phyloP scores from a whole-genome alignment of 2,797 vertebrate species.

The Pagetopsis macropterus region DNA sequence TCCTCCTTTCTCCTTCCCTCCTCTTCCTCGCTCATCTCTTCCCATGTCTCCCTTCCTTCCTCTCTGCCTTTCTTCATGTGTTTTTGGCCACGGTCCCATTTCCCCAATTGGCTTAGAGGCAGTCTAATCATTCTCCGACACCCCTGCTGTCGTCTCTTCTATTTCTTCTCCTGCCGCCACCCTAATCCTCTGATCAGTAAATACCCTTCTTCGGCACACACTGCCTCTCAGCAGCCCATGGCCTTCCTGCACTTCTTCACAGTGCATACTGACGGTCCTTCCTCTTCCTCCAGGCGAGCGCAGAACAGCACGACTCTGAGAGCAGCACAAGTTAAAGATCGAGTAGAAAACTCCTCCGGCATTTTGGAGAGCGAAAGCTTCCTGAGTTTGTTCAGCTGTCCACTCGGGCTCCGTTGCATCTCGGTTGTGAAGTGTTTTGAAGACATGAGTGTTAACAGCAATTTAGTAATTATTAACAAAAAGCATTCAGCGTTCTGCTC shows the following conservation, averaged over 20 bases:
- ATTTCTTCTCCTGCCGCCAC: slow-evolving; percentile 61
- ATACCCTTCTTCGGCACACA: slow-evolving; percentile 66
- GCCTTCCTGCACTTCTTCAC: slow-evolving; percentile 43
- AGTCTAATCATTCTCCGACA: slow-evolving; percentile 80
- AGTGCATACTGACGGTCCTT: slow-evolving; percentile 48
- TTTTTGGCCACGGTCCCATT: slow-evolving; percentile 74
- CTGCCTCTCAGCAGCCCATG: slow-evolving; percentile 48
- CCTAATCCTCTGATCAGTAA: slow-evolving; percentile 83
- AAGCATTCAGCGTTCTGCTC: background rate
- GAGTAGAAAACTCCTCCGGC: slow-evolving; percentile 24
- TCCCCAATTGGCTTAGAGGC: slow-evolving; percentile 80
- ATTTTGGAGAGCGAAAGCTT: slow-evolving; percentile 5
- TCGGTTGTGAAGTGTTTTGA: slow-evolving; percentile 2
- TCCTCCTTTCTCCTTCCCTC: slow-evolving; percentile 15
- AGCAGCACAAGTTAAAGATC: slow-evolving; percentile 39
- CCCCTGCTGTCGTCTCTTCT: slow-evolving; percentile 77
- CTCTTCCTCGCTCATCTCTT: slow-evolving; percentile 24
- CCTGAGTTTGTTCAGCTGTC: slow-evolving; percentile 16
- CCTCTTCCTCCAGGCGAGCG: slow-evolving; percentile 35
- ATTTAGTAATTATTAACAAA: background rate
- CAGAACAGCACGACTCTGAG: slow-evolving; percentile 28
- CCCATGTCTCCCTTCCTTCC: slow-evolving; percentile 4
- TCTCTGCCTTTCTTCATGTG: slow-evolving; percentile 49
- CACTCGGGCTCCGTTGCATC: slow-evolving; percentile 8
- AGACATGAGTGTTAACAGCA: background rate